Percentiles rank a stretch among this genome's conserved stretches.
phyloP scores from a whole-genome alignment of 2,888 invertebrate genomes.

The Koerneria pararmatus region DNA sequence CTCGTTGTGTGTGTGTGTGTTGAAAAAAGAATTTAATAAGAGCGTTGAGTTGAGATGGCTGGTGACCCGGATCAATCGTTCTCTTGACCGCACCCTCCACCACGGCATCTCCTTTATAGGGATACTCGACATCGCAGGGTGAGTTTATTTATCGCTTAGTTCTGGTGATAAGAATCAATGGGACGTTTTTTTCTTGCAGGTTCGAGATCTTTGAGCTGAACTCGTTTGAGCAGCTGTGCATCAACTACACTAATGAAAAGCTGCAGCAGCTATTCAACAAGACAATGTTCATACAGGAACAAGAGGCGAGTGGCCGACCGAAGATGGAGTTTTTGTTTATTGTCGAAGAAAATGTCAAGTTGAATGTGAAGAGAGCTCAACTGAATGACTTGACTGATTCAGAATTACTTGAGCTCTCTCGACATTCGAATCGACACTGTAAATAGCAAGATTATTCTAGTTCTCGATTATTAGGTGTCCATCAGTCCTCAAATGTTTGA shows the following conservation, averaged over 20 bases:
- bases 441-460: no score
- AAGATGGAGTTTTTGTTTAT: no score
- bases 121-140: slow-evolving; percentile 98
- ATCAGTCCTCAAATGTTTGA: no score
- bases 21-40: slow-evolving; percentile 83
- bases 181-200: slow-evolving; percentile 24
- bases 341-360: no score
- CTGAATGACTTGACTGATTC: no score
- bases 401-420: no score
- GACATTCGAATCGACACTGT: no score
- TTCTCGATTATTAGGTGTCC: no score
- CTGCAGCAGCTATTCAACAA: slow-evolving; percentile 98
- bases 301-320: slow-evolving; percentile 99
- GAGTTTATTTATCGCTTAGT: slow-evolving; percentile 64
- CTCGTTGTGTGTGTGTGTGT: background rate
- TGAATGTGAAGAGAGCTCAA: no score
- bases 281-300: slow-evolving; percentile 98
- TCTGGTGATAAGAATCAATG: background rate
- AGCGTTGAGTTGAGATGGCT: slow-evolving; percentile 78
- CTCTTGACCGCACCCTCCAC: slow-evolving; percentile 89
- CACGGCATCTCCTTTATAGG: slow-evolving; percentile 98
- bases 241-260: slow-evolving; percentile 98
- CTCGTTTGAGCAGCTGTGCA: slow-evolving; percentile 96
- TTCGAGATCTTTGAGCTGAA: slow-evolving; percentile 69
- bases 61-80: slow-evolving; percentile 65